Evolutionary conservation across 2,113 vertebrate species (phyloP).

Genomic region (Gallinago undulata): DNA sequence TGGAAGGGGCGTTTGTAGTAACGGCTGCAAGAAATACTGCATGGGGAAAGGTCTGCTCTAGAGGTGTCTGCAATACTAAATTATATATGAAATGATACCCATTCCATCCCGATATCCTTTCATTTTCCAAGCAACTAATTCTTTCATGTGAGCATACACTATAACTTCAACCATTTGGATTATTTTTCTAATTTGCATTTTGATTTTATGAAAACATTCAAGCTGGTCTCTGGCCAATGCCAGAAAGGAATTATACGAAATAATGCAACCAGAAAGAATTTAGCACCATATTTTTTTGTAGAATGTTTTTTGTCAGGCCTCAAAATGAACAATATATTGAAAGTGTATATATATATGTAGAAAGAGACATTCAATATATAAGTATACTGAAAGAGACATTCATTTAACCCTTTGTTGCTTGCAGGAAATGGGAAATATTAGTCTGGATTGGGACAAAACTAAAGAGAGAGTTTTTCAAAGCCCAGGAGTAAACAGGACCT

Average conservation of each 20-base stretch:
- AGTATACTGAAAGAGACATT: neutral
- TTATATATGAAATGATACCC: neutral
- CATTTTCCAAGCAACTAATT: neutral
- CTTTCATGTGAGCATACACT: neutral
- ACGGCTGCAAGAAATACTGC: neutral
- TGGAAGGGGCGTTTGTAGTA: neutral
- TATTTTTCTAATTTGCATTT: neutral
- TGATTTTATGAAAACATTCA: neutral
- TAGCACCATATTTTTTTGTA: neutral
- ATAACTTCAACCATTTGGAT: neutral
- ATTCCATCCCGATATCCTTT: neutral
- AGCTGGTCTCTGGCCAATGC: neutral
- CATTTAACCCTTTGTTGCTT: neutral
- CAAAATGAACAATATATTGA: neutral
- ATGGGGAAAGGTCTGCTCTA: neutral
- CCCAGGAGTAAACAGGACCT: slow-evolving; percentile 78
- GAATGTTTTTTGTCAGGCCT: neutral
- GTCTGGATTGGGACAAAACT: slow-evolving; percentile 63
- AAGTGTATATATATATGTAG: neutral
- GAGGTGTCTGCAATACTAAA: neutral
- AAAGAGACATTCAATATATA: neutral
- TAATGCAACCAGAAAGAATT: neutral
- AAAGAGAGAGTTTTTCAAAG: slow-evolving; percentile 70
- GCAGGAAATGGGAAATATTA: slow-evolving; percentile 63
- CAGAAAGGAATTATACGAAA: neutral